Conservation (phyloP, 2,888 invertebrate genomes). For the Megaustenia siamemsis region DNA sequence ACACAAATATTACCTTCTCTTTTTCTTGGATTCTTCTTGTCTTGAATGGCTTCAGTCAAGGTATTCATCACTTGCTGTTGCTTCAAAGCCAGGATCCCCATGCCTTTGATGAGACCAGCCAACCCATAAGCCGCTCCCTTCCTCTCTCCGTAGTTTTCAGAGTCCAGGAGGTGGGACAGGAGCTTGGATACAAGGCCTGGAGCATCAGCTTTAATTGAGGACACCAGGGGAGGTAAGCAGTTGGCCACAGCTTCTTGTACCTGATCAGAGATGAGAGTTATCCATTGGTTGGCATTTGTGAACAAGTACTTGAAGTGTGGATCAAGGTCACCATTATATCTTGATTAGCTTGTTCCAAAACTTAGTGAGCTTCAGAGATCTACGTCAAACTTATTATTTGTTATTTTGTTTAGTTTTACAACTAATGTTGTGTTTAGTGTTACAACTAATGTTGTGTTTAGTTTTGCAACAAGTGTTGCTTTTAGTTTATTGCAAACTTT, state of each 20-base stretch:
- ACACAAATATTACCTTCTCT: constrained; percentile 91
- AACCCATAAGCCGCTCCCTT: constrained; percentile 97
- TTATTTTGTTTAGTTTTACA: too few relatives aligned
- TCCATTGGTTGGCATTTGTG: too few relatives aligned
- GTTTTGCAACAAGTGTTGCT: too few relatives aligned
- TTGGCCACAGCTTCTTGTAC: constrained; percentile 98
- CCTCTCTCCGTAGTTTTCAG: constrained; percentile 79
- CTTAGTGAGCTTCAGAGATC: too few relatives aligned
- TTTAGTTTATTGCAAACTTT: too few relatives aligned
- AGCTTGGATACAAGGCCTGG: constrained; percentile 92
- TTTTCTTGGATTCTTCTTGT: constrained; percentile 96
- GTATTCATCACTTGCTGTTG: constrained; percentile 97
- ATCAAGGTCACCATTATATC: too few relatives aligned
- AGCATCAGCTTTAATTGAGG: constrained; percentile 94
- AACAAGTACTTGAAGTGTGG: too few relatives aligned
- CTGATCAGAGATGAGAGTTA: constrained; percentile 80
- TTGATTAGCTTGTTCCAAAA: too few relatives aligned
- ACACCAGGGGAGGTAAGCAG: constrained; percentile 95
- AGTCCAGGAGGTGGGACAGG: constrained; percentile 78
- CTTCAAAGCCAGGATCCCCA: constrained; percentile 96
- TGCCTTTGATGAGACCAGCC: constrained; percentile 95
- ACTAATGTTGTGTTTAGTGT: too few relatives aligned
- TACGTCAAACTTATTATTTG: too few relatives aligned
- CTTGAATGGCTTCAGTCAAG: constrained; percentile 94
- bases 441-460: too few relatives aligned